Evolutionary conservation across 2,888 invertebrate genomes (phyloP).

Genomic region (Zelleria hepariella): DNA sequence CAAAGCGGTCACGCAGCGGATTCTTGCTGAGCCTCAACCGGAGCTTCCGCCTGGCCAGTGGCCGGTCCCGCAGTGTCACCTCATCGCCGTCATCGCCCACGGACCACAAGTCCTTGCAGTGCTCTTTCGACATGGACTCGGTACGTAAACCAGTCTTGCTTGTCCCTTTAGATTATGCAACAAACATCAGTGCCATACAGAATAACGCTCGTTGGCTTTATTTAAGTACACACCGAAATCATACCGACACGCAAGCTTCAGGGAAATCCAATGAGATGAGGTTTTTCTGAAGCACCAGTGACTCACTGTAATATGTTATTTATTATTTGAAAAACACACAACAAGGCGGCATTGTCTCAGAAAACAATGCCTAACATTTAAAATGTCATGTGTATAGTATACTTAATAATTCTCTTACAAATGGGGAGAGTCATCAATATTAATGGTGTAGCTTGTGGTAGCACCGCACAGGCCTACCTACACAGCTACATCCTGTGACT

Average conservation of each 20-base stretch:
- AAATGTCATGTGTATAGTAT: not conserved
- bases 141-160: too few relatives aligned
- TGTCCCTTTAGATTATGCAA: too few relatives aligned
- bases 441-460: not conserved
- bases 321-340: not conserved
- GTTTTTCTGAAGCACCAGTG: not conserved
- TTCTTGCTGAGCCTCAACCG: constrained; percentile 61
- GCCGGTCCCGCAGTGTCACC: constrained; percentile 39
- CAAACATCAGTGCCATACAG: too few relatives aligned
- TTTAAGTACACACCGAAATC: too few relatives aligned
- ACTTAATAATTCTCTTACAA: not conserved
- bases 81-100: constrained; percentile 26
- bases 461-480: too few relatives aligned
- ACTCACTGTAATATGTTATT: not conserved
- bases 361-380: not conserved
- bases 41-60: constrained; percentile 55
- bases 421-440: not conserved
- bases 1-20: constrained; percentile 60
- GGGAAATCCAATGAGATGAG: too few relatives aligned
- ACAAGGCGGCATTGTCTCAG: not conserved
- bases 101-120: constrained; percentile 40
- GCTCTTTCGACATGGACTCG: constrained; percentile 34
- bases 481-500: not conserved
- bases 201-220: too few relatives aligned
- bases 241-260: too few relatives aligned